Evolutionary conservation across 2,888 invertebrate species (phyloP).

Genomic region (Trissolcus brochymenae): DNA sequence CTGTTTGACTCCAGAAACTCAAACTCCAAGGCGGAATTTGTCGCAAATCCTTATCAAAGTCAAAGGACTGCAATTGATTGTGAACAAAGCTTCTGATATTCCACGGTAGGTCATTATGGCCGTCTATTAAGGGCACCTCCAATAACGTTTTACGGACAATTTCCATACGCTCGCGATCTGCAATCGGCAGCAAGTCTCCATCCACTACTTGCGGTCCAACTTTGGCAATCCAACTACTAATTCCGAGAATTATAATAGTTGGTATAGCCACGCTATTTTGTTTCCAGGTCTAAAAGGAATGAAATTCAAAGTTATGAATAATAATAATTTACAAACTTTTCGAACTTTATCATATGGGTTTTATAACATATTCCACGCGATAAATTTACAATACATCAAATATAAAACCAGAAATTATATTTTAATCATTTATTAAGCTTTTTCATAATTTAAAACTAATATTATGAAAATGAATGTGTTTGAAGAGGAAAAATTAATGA

Average conservation of each 20-base stretch:
- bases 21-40: constrained; percentile 86
- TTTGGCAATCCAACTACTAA: constrained; percentile 68
- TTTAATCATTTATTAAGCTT: too few species aligned
- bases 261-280: constrained; percentile 67
- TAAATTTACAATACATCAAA: too few species aligned
- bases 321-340: not conserved
- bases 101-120: constrained; percentile 80
- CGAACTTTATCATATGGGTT: not conserved
- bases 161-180: constrained; percentile 79
- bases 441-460: too few species aligned
- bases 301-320: not conserved
- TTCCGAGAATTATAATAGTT: constrained; percentile 68
- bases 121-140: constrained; percentile 81
- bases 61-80: constrained; percentile 83
- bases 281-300: constrained; percentile 65
- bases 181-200: constrained; percentile 76
- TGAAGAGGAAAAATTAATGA: too few species aligned
- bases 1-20: constrained; percentile 88
- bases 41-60: constrained; percentile 82
- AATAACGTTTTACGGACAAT: constrained; percentile 81
- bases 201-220: constrained; percentile 72
- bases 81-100: constrained; percentile 92
- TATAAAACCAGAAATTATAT: too few species aligned
- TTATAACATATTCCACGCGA: not conserved
- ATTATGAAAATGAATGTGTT: too few species aligned